Evolutionary conservation across 2,797 vertebrate species (phyloP).

Genomic region (Danio choprae): DNA sequence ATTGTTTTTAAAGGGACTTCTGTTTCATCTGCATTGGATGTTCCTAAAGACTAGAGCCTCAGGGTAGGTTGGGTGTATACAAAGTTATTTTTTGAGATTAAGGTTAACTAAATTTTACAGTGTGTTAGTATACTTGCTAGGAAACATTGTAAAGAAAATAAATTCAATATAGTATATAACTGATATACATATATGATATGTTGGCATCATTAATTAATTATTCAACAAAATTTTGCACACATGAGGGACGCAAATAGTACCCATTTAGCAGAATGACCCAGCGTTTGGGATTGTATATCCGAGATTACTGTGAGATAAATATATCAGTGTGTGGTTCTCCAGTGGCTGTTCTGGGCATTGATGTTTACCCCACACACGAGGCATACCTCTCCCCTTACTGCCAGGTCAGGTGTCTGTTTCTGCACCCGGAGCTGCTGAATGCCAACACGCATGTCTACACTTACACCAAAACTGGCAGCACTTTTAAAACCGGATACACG

Average conservation of each 20-base stretch:
- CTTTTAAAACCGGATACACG: slow-evolving; percentile 43
- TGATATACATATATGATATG: background rate
- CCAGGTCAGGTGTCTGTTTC: slow-evolving; percentile 49
- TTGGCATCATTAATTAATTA: background rate
- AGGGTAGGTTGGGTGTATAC: too few species aligned
- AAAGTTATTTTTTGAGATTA: too few species aligned
- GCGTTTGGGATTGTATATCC: slow-evolving; percentile 22
- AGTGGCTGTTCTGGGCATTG: slow-evolving; percentile 20
- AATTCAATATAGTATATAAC: too few species aligned
- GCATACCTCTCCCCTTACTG: slow-evolving; percentile 40
- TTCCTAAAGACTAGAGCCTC: too few species aligned
- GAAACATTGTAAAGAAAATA: too few species aligned
- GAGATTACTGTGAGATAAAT: slow-evolving; percentile 24
- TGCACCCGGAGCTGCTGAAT: slow-evolving; percentile 31
- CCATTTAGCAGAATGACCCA: slow-evolving; percentile 25
- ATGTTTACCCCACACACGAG: slow-evolving; percentile 49
- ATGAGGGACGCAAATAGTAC: background rate
- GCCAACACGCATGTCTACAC: slow-evolving; percentile 30
- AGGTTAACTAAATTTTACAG: too few species aligned
- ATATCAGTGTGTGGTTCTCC: slow-evolving; percentile 18
- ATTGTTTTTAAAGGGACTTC: too few species aligned
- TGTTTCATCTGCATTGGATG: too few species aligned
- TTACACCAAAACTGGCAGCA: slow-evolving; percentile 41
- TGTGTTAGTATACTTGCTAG: too few species aligned
- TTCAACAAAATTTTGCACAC: too few species aligned